A percentile compares a stretch with the other conserved stretches of the same genome.
Evolutionary conservation across 2,888 invertebrate genomes (phyloP).

Genomic region (Aphidoletes aphidimyza): DNA sequence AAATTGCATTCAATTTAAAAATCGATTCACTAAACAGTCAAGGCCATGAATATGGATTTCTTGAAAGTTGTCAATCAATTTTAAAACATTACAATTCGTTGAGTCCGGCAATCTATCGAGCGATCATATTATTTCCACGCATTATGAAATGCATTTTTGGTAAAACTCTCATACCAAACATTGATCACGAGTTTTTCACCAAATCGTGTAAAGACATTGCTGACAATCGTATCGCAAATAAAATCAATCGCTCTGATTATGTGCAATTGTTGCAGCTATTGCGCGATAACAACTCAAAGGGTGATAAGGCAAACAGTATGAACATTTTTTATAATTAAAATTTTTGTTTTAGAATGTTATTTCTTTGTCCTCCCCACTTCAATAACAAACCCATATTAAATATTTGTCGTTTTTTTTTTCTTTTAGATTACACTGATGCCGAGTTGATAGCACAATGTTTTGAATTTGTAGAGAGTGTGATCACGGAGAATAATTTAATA

Average conservation of each 20-base stretch:
- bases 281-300: background rate
- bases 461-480: constrained; percentile 67
- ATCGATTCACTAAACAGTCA: background rate
- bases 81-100: background rate
- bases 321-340: background rate
- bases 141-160: constrained; percentile 14
- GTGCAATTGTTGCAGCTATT: background rate
- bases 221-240: background rate
- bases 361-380: background rate
- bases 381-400: background rate
- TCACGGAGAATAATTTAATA: constrained; percentile 59
- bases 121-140: background rate
- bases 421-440: constrained; percentile 55
- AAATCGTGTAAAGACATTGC: background rate
- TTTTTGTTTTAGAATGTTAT: background rate
- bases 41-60: constrained; percentile 3
- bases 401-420: background rate
- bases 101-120: background rate
- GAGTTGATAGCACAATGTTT: constrained; percentile 60
- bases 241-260: background rate
- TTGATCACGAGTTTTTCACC: background rate
- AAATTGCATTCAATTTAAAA: constrained; percentile 19
- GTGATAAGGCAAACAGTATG: background rate
- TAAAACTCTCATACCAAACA: background rate
- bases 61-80: background rate